Percentiles rank a stretch among this genome's conserved stretches.
Conservation (phyloP, 2,113 vertebrate species). For the Gracilinanus agilis region DNA sequence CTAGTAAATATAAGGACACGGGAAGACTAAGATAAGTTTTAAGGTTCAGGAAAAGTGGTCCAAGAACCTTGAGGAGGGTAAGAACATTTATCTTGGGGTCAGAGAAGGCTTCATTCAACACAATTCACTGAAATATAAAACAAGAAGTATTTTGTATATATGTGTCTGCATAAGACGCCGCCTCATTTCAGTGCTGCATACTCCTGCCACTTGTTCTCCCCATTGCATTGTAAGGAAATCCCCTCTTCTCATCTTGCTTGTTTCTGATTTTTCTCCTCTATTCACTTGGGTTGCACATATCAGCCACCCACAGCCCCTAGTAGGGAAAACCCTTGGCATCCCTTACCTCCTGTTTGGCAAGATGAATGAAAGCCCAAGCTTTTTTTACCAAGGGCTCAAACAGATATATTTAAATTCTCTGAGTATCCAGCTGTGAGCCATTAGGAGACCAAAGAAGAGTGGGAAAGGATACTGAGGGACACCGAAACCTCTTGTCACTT, state of each 20-base stretch:
- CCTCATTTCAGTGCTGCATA: background rate
- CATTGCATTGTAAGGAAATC: constrained; percentile 14
- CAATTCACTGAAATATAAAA: background rate
- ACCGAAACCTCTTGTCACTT: constrained; percentile 76
- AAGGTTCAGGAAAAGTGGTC: background rate
- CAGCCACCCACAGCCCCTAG: background rate
- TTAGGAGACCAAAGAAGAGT: constrained; percentile 58
- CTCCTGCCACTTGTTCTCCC: background rate
- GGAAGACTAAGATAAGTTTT: background rate
- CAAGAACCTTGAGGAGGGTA: background rate
- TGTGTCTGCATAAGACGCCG: background rate
- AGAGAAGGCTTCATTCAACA: background rate
- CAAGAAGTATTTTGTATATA: background rate
- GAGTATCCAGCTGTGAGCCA: constrained; percentile 69
- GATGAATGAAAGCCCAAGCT: constrained; percentile 45
- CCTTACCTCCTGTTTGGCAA: constrained; percentile 46
- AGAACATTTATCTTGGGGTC: background rate
- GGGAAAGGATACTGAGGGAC: constrained; percentile 59
- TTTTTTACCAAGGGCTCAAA: constrained; percentile 32
- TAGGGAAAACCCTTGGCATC: constrained; percentile 38
- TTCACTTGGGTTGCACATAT: constrained; percentile 16
- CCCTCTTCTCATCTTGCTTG: background rate
- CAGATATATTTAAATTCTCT: constrained; percentile 68
- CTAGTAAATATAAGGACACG: background rate
- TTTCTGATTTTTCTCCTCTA: background rate